These are phyloP conservation scores for Solenopsis invicta DNA, from an alignment of 1,140 invertebrate species.

Conservation along the genomic window DNA sequence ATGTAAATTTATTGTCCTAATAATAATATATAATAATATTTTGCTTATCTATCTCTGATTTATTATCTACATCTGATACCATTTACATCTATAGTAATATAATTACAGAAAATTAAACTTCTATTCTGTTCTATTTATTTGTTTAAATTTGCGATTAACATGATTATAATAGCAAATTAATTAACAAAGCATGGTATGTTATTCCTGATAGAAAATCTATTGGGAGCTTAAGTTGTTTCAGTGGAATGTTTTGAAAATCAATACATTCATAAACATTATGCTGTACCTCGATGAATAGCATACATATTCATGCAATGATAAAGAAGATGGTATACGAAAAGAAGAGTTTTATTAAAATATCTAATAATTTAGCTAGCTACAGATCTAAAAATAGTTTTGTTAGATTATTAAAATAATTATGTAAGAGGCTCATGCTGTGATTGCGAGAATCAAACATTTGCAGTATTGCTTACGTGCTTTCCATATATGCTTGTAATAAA, in stretches of 20 bases:
- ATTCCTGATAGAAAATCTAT: conserved; percentile 2
- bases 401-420: no score
- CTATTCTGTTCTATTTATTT: background rate
- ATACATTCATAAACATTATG: conserved; percentile 9
- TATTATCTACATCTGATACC: background rate
- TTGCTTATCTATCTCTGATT: background rate
- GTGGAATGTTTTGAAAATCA: background rate
- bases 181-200: background rate
- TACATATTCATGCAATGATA: conserved; percentile 25
- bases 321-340: background rate
- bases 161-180: conserved; percentile 11
- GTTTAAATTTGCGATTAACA: background rate
- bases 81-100: no score
- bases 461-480: no score
- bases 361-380: no score
- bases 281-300: background rate
- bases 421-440: no score
- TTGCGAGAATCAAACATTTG: no score
- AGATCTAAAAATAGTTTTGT: no score
- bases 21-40: background rate
- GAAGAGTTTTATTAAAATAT: no score
- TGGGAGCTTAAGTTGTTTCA: background rate
- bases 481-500: background rate
- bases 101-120: background rate
- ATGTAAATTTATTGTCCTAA: background rate